Percentiles rank a stretch among this genome's conserved stretches.
Conservation (phyloP, 2,113 vertebrate species). For the Colius striatus region DNA sequence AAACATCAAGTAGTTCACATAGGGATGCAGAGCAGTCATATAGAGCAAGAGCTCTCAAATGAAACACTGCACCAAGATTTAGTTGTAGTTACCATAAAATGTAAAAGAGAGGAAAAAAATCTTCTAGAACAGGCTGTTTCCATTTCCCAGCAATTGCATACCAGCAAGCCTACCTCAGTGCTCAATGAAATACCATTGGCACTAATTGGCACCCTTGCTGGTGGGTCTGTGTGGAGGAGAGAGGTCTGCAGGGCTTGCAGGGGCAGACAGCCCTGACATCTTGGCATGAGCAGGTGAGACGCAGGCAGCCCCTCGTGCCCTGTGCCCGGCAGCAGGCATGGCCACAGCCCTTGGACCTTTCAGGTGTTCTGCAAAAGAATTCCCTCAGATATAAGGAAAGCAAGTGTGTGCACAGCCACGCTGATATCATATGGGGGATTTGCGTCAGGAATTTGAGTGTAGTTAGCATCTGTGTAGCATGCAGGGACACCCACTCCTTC, state of each 20-base stretch:
- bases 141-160: slow-evolving; percentile 24
- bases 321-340: accelerated
- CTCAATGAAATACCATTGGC: background rate
- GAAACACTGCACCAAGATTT: slow-evolving; percentile 21
- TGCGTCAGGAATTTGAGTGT: background rate
- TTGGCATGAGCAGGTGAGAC: background rate
- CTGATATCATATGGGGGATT: background rate
- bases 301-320: accelerated
- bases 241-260: background rate
- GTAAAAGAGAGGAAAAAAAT: background rate
- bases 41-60: slow-evolving; percentile 14
- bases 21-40: slow-evolving; percentile 13
- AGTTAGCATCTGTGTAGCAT: background rate
- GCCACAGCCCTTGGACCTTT: accelerated
- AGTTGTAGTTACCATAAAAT: background rate
- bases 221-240: accelerated
- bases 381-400: background rate
- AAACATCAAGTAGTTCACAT: slow-evolving; percentile 45
- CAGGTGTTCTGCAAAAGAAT: background rate
- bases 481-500: background rate
- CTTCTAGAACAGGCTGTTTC: slow-evolving; percentile 22
- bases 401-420: background rate
- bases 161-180: background rate
- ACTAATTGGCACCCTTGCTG: slow-evolving; percentile 1
- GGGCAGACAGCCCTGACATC: background rate